Conservation (phyloP, 2,113 vertebrate species). For the Noctilio leporinus region DNA sequence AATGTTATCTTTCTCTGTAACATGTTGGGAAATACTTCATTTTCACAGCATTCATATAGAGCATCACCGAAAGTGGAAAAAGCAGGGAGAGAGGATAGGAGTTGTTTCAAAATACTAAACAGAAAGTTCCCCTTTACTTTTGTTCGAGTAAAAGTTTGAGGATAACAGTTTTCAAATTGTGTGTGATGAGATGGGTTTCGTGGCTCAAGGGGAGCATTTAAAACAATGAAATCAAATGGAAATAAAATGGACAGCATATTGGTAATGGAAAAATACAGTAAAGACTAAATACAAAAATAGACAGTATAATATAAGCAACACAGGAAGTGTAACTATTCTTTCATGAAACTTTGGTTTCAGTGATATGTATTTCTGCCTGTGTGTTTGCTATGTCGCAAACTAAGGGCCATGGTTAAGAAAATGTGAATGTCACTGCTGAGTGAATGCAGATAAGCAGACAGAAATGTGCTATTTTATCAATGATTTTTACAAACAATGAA, state of each 20-base stretch:
- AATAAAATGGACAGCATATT: background rate
- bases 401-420: background rate
- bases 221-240: background rate
- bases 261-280: no score
- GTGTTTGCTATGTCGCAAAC: no score
- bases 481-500: constrained; percentile 23
- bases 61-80: background rate
- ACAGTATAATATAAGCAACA: background rate
- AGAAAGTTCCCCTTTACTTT: background rate
- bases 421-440: background rate
- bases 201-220: background rate
- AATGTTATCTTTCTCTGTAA: background rate
- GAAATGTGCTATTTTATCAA: background rate
- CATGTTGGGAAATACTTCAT: background rate
- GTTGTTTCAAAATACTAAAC: background rate
- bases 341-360: background rate
- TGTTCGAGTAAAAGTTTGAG: background rate
- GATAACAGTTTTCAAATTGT: background rate
- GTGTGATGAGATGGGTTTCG: background rate
- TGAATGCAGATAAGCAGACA: background rate
- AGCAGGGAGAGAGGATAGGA: background rate
- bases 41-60: background rate
- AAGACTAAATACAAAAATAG: background rate
- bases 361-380: background rate
- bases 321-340: background rate